A percentile compares a stretch with the other conserved stretches of the same genome.
Conservation (phyloP, 2,797 vertebrate genomes). For the Pseudomugil tenellus region DNA sequence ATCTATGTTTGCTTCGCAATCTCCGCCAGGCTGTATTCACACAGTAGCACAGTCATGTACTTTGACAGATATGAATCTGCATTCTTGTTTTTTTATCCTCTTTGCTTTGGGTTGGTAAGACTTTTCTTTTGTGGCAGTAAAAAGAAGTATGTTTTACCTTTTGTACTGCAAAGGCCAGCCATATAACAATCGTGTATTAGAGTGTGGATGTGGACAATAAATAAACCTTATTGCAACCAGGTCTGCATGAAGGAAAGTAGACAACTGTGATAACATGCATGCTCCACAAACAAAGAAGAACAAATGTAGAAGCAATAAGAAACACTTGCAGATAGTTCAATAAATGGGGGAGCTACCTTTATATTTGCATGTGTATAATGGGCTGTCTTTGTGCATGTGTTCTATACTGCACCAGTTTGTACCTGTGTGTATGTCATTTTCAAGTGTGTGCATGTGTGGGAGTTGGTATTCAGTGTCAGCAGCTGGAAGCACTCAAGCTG, state of each 20-base stretch:
- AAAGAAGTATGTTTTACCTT: slow-evolving; percentile 80
- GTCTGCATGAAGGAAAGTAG: slow-evolving; percentile 62
- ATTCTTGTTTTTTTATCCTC: slow-evolving; percentile 55
- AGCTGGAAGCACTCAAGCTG: slow-evolving; percentile 87
- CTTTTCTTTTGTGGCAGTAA: slow-evolving; percentile 54
- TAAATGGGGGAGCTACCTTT: slow-evolving; percentile 58
- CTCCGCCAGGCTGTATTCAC: slow-evolving; percentile 3
- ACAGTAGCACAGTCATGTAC: slow-evolving; percentile 46
- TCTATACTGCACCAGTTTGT: slow-evolving; percentile 53
- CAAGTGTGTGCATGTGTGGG: slow-evolving; percentile 67
- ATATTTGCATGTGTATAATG: slow-evolving; percentile 26
- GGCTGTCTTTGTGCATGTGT: slow-evolving; percentile 30
- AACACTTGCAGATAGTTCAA: slow-evolving; percentile 73
- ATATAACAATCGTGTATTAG: slow-evolving; percentile 61
- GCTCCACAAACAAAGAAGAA: slow-evolving; percentile 20
- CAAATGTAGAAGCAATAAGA: slow-evolving; percentile 42
- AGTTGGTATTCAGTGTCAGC: slow-evolving; percentile 82
- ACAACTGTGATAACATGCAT: slow-evolving; percentile 10
- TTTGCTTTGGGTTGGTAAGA: slow-evolving; percentile 72
- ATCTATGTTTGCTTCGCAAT: slow-evolving; percentile 35
- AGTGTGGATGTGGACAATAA: slow-evolving; percentile 81
- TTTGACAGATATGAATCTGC: slow-evolving; percentile 68
- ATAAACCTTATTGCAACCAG: slow-evolving; percentile 83
- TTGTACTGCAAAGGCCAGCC: slow-evolving; percentile 63
- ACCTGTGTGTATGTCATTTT: slow-evolving; percentile 54